phyloP scores from a whole-genome alignment of 2,113 vertebrate species.

The Psammodynastes pulverulentus region DNA sequence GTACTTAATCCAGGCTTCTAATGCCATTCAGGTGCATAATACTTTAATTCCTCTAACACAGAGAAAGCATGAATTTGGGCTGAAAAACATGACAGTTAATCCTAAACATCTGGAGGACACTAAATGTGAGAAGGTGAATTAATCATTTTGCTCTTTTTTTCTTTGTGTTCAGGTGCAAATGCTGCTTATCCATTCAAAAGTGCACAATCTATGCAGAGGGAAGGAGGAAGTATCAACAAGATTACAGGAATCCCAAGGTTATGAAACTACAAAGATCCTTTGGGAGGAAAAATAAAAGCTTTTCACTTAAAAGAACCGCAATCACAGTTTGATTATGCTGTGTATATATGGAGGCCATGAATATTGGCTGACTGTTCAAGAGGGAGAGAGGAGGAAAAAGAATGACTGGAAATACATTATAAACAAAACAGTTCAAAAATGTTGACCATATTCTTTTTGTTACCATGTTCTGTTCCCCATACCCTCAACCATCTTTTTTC shows the following conservation, averaged over 20 bases:
- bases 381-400: not conserved
- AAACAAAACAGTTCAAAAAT: not conserved
- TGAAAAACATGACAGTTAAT: not conserved
- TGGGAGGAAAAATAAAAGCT: not conserved
- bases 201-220: not conserved
- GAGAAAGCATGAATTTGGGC: not conserved
- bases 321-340: not conserved
- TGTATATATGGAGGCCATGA: not conserved
- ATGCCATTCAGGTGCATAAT: not conserved
- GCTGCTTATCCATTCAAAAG: not conserved
- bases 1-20: not conserved
- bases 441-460: not conserved
- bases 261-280: not conserved
- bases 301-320: not conserved
- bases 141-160: not conserved
- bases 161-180: not conserved
- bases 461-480: not conserved
- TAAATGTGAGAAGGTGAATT: not conserved
- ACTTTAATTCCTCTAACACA: not conserved
- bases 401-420: not conserved
- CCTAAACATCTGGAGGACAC: not conserved
- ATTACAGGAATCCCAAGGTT: not conserved
- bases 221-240: not conserved
- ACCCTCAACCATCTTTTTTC: not conserved
- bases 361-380: not conserved